Percentiles rank a stretch among this genome's conserved stretches.
Evolutionary conservation across 2,113 vertebrate species (phyloP).

Genomic region (Nesoenas mayeri): DNA sequence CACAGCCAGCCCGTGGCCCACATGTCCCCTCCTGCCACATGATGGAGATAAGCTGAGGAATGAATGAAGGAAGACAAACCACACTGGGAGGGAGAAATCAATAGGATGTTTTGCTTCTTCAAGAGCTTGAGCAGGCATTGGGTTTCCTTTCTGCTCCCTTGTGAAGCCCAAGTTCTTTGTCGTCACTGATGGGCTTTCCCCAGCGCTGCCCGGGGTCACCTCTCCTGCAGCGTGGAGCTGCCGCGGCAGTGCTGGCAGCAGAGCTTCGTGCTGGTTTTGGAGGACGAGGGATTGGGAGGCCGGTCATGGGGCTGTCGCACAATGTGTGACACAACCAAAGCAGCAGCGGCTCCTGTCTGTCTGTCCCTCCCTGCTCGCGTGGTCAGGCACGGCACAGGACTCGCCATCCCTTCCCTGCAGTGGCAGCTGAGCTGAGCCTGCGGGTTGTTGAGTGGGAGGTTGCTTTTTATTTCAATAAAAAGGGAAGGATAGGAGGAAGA

Average conservation of each 20-base stretch:
- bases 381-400: not conserved
- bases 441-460: not conserved
- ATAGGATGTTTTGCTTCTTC: not conserved
- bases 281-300: too few relatives aligned
- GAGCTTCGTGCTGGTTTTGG: not conserved
- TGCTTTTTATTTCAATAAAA: not conserved
- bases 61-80: not conserved
- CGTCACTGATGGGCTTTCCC: fast-evolving
- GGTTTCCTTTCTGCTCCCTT: not conserved
- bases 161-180: not conserved
- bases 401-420: not conserved
- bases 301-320: not conserved
- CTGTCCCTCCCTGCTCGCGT: not conserved
- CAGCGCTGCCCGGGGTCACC: fast-evolving
- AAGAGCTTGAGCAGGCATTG: fast-evolving
- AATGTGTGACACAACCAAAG: not conserved
- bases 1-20: not conserved
- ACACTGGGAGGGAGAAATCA: fast-evolving
- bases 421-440: too few relatives aligned
- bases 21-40: fast-evolving
- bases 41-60: not conserved
- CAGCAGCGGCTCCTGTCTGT: fast-evolving
- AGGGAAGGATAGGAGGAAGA: fast-evolving
- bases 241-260: not conserved
- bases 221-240: not conserved